Percentiles rank a stretch among this genome's conserved stretches.
These are phyloP conservation scores for Mesoclemmys tuberculata DNA, from an alignment of 2,113 vertebrate genomes.

Conservation along the genomic window DNA sequence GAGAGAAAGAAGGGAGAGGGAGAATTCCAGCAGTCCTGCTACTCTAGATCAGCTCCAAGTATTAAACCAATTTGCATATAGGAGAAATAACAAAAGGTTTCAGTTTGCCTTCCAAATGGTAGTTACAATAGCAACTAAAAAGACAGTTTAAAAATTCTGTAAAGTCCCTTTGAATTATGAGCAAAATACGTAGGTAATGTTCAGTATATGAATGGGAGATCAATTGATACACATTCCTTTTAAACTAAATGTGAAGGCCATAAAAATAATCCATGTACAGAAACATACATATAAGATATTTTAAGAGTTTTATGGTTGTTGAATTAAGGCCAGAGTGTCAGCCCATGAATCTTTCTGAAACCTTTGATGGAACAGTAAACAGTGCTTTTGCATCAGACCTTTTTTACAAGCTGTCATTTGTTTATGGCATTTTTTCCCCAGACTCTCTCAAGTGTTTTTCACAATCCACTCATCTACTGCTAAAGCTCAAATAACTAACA, in stretches of 20 bases:
- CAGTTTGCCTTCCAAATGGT: not conserved
- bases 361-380: not conserved
- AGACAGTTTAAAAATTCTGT: not conserved
- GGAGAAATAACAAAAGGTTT: not conserved
- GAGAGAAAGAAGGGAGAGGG: not conserved
- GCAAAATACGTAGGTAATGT: not conserved
- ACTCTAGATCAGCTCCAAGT: not conserved
- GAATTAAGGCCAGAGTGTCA: constrained; percentile 5
- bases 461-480: not conserved
- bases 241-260: not conserved
- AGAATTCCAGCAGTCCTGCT: not conserved
- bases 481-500: not conserved
- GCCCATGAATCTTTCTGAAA: constrained; percentile 19
- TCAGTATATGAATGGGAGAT: not conserved
- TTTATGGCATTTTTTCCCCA: not conserved
- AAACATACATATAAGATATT: not conserved
- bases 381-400: not conserved
- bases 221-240: not conserved
- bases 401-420: not conserved
- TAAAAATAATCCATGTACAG: not conserved
- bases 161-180: not conserved
- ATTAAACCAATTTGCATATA: not conserved
- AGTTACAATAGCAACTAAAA: not conserved
- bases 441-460: constrained; percentile 1
- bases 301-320: not conserved